Evolutionary conservation across 2,797 vertebrate species (phyloP).

Genomic region (Myotis pilosus): DNA sequence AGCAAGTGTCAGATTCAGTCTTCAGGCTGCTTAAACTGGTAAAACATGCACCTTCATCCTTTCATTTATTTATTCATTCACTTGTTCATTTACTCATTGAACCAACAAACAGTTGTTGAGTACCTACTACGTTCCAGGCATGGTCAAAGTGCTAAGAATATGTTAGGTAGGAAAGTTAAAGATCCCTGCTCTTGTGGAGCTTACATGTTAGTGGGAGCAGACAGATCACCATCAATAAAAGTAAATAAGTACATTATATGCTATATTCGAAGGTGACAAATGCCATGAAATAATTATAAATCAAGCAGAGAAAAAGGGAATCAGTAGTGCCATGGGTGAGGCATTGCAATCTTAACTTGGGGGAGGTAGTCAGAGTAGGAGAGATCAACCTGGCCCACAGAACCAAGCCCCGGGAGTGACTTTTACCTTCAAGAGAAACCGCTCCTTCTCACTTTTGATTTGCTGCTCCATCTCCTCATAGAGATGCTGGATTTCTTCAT

Average conservation of each 20-base stretch:
- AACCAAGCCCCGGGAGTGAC: neutral
- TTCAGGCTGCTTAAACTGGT: neutral
- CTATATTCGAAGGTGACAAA: neutral
- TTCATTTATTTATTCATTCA: neutral
- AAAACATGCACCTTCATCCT: neutral
- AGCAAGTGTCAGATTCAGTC: neutral
- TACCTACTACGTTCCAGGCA: neutral
- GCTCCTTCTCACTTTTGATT: constrained; percentile 93
- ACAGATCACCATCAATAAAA: neutral
- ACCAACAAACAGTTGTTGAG: neutral
- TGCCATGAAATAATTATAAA: neutral
- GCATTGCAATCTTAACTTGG: neutral
- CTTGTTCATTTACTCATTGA: neutral
- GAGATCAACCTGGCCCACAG: neutral
- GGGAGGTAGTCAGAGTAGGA: neutral
- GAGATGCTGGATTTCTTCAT: constrained; percentile 92
- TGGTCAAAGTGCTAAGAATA: neutral
- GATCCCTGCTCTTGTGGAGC: neutral
- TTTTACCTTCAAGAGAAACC: constrained; percentile 90
- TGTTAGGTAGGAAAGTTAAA: neutral
- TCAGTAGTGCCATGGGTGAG: accelerated
- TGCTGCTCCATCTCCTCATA: constrained; percentile 98
- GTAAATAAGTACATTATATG: neutral
- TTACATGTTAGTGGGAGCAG: neutral
- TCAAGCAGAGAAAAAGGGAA: neutral